Percentiles rank a stretch among this genome's conserved stretches.
Conservation (phyloP, 2,888 invertebrate genomes). For the Protophormia terraenovae region DNA sequence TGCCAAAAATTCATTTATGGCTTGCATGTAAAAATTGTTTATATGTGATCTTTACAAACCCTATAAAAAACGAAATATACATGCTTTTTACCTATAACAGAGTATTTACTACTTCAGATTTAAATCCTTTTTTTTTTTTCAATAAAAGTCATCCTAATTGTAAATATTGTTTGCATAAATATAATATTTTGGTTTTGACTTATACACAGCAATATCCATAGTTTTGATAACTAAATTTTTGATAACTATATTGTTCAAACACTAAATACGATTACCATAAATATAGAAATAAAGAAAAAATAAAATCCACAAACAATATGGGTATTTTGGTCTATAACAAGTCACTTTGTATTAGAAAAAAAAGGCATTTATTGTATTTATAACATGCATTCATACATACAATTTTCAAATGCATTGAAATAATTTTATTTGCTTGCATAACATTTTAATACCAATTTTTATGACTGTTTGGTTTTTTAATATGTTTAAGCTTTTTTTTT, state of each 20-base stretch:
- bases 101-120: not conserved
- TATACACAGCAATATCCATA: not conserved
- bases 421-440: not conserved
- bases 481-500: not conserved
- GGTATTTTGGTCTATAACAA: constrained; percentile 1
- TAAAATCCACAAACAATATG: not conserved
- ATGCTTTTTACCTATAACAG: too few relatives aligned
- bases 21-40: too few relatives aligned
- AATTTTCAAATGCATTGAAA: not conserved
- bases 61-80: too few relatives aligned
- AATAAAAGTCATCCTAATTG: not conserved
- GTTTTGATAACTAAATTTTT: constrained; percentile 3
- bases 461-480: not conserved
- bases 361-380: too few relatives aligned
- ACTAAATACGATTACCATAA: constrained; percentile 15
- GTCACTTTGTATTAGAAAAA: constrained; percentile 9
- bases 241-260: not conserved
- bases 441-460: constrained; percentile 10
- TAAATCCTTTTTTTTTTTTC: not conserved
- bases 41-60: too few relatives aligned
- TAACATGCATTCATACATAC: too few relatives aligned
- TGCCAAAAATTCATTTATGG: too few relatives aligned
- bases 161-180: not conserved
- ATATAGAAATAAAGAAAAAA: constrained; percentile 1
- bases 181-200: not conserved